Evolutionary conservation across 2,113 vertebrate genomes (phyloP), one percentile per base, ranked within the genome.

Genomic region (Cyprinodon variegatus): DNA sequence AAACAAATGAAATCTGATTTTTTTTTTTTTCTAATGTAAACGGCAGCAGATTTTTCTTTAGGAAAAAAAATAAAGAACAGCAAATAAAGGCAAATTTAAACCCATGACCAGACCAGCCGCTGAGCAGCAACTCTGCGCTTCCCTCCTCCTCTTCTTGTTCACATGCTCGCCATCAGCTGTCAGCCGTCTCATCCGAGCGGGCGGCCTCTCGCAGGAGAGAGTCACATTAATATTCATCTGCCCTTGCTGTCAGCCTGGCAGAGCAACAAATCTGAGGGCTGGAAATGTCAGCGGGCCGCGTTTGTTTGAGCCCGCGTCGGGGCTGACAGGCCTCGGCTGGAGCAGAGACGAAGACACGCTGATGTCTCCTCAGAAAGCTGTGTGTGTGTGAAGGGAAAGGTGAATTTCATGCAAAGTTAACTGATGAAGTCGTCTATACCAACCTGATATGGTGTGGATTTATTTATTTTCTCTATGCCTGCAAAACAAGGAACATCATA

Each of bases 191-290:
- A 11, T 12, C 39, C 66, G 53, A 68, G 64, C 36, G 63, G 66
- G 73, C 12, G 74, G 53, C 67, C 80, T 77, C 74, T 77, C 60
- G 2, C 67, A 39, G 76, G 74, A 82, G 71, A 74, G 53, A 5
- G 76, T 68, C 2, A 36, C 84, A 84, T 88, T 72, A 83, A 91
- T 91, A 88, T 88, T 83, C 57, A 86, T 84, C 62, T 0, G 65
- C 57, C 37, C 79, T 84, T 37, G 10, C 85, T 72, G 85, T 83
- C 83, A 78, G 60, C 61, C 64, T 71, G 22, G 43, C 77, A 62
- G 73, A 77, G 43, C 73, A 76, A 70, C 84, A 83, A 71, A 78
- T 83, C 69, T 45, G 53, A 80, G 84, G 76, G 36, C 83, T 70
- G 82, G 39, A 83, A 74, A 82, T 85, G 86, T 86, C 87, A 86